Evolutionary conservation across 2,113 vertebrate genomes (phyloP), one percentile per base, ranked within the genome.

Genomic region (Beaufortia kweichowensis): DNA sequence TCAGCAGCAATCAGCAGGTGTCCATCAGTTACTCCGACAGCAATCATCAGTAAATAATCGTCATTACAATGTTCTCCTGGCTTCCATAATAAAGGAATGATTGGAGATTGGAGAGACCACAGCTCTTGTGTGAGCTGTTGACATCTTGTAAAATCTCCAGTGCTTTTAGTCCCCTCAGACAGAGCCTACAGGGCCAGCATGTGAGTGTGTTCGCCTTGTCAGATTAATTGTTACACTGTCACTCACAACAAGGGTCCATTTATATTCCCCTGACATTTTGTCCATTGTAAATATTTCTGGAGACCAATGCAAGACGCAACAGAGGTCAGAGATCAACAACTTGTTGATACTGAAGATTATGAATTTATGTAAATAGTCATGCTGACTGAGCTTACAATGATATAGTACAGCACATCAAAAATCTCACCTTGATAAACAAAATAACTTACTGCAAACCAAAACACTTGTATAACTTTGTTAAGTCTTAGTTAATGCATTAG

Each of bases 221-320:
- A 35, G 17, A 76, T 76, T 83, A 83, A 84, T 84, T 77, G 50
- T 53, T 62, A 26, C 41, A 43, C 55, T 60, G 81, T 78, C 82
- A 83, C 15, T 66, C 59, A 76, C 11, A 9, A 33, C 28, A 28
- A 78, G 48, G 33, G 56, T 65, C 46, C 59, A 69, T 46, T 70
- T 79, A 14, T 77, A 55, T 67, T 75, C 39, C 65, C 55, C 17
- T 61, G 70, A 73, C 70, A 74, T 46, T 24, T 29, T 26, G 23
- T 26, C 55, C 23, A 72, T 72, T 72, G 24, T 21, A 73, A 39
- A 35, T 57, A 61, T 59, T 73, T 46, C 70, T 60, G 23, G 17
- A 43, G 57, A 48, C 70, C 46, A 73, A 61, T 29, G 24, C 24
- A 73, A 43, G 26, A 29, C 1, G 19, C 26, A 46, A 21, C 9